These are phyloP conservation scores for Euura saliciscinereae DNA, from an alignment of 1,140 invertebrate genomes.

Conservation along the genomic window DNA sequence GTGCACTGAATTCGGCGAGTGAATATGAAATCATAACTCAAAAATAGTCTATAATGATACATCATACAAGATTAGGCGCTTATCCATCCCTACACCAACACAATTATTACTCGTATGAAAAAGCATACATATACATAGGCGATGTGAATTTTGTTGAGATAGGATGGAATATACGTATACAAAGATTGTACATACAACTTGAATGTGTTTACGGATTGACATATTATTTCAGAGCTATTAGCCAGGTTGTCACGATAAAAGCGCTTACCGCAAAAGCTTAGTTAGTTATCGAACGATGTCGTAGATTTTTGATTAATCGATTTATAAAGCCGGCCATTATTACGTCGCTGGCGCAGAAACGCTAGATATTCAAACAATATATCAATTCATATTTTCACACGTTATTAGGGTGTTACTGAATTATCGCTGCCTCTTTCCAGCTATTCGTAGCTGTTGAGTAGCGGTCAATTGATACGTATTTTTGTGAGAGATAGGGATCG, in stretches of 20 bases:
- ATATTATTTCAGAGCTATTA: conserved; percentile 13
- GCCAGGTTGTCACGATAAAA: conserved; percentile 12
- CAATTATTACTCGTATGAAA: neutral
- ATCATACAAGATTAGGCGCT: neutral
- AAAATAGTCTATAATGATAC: conserved; percentile 5
- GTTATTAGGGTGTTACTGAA: neutral
- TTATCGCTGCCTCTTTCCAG: neutral
- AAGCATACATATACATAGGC: neutral
- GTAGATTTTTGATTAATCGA: conserved; percentile 16
- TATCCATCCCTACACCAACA: neutral
- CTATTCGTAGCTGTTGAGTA: neutral
- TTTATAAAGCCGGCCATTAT: conserved; percentile 10
- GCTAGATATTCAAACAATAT: no score
- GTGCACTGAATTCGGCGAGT: neutral
- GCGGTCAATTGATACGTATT: neutral
- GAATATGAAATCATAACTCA: neutral
- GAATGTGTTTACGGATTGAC: conserved; percentile 10
- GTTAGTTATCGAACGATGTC: conserved; percentile 10
- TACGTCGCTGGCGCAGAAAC: neutral
- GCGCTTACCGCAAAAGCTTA: conserved; percentile 12
- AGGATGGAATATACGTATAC: neutral
- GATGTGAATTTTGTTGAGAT: no score
- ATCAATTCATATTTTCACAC: neutral
- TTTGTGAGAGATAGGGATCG: conserved; percentile 3
- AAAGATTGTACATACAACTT: neutral